A percentile compares a stretch with the other conserved stretches of the same genome.
phyloP scores from a whole-genome alignment of 2,113 vertebrate genomes.

The Scopus umbretta region DNA sequence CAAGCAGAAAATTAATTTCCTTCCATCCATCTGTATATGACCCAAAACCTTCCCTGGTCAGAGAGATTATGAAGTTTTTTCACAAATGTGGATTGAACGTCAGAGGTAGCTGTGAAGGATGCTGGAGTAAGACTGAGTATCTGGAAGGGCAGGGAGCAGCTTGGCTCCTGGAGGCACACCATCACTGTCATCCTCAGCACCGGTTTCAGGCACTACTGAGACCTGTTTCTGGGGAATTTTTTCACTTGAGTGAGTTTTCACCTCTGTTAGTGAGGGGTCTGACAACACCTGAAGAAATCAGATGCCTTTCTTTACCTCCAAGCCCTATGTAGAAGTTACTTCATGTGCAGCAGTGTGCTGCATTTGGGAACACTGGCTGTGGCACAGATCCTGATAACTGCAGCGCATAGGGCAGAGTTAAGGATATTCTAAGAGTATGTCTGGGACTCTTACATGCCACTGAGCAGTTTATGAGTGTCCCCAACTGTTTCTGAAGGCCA shows the following conservation, averaged over 20 bases:
- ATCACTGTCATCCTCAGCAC: not conserved
- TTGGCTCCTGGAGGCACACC: not conserved
- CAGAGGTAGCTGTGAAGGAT: not conserved
- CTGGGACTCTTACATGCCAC: not conserved
- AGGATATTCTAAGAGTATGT: not conserved
- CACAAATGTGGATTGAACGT: not conserved
- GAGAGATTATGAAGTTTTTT: slow-evolving; percentile 3
- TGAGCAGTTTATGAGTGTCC: not conserved
- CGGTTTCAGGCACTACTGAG: not conserved
- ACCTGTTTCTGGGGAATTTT: not conserved
- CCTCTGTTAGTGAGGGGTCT: not conserved
- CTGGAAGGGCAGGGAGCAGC: not conserved
- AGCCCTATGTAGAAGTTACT: not conserved
- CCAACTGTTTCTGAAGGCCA: not conserved
- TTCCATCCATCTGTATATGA: slow-evolving; percentile 53
- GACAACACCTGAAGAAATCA: not conserved
- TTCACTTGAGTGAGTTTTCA: not conserved
- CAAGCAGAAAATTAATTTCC: slow-evolving; percentile 62
- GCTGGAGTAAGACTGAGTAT: not conserved
- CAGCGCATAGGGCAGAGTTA: not conserved
- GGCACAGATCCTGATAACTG: not conserved
- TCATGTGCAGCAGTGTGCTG: not conserved
- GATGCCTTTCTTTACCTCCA: not conserved
- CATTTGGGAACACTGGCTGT: not conserved
- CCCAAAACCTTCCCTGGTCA: slow-evolving; percentile 19